phyloP scores from a whole-genome alignment of 2,113 vertebrate genomes.

The Nannospalax galili region DNA sequence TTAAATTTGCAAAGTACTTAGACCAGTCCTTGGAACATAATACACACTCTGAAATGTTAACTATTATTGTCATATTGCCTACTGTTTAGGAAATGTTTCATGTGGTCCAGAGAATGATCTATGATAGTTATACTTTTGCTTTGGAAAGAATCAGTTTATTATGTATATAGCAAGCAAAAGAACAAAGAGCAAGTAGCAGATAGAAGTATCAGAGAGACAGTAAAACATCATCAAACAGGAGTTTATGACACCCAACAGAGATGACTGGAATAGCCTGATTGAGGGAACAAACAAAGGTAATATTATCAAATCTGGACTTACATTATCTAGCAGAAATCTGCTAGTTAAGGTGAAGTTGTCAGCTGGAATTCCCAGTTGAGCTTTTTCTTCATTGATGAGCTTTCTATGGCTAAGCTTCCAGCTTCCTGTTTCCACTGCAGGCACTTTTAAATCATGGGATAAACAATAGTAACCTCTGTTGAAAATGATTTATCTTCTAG shows the following conservation, averaged over 20 bases:
- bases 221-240: not conserved
- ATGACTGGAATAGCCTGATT: not conserved
- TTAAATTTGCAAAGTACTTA: slow-evolving; percentile 11
- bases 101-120: not conserved
- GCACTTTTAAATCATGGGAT: not conserved
- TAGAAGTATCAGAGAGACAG: not conserved
- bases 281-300: not conserved
- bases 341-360: not conserved
- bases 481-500: not conserved
- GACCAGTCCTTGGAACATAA: not conserved
- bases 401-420: not conserved
- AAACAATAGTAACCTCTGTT: not conserved
- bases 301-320: not conserved
- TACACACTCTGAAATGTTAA: not conserved
- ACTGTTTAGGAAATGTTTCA: not conserved
- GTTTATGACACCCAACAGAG: not conserved
- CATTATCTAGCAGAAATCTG: too few species aligned
- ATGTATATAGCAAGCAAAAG: not conserved
- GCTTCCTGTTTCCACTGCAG: not conserved
- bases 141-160: not conserved
- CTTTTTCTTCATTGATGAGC: not conserved
- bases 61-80: not conserved
- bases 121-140: not conserved
- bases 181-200: not conserved
- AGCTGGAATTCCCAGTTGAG: not conserved